Conservation (phyloP, 1,140 invertebrate species). For the Drosophila repletoides region DNA sequence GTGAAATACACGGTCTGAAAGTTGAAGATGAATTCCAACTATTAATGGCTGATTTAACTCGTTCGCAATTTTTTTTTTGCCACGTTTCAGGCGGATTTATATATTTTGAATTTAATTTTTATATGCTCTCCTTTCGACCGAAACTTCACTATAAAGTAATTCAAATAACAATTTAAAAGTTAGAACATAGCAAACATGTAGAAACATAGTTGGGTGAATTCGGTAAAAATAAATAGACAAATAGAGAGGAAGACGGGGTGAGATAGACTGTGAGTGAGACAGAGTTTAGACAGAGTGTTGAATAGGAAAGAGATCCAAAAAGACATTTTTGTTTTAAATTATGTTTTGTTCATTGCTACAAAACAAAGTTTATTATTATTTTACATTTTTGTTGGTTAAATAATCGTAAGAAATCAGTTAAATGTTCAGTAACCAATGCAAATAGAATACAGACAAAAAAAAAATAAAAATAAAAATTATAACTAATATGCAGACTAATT, state of each 20-base stretch:
- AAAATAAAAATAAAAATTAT: slow-evolving; percentile 26
- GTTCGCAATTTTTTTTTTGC: no score
- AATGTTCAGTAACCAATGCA: slow-evolving; percentile 60
- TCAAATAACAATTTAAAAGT: no score
- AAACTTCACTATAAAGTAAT: no score
- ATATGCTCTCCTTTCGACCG: no score
- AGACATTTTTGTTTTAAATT: slow-evolving; percentile 79
- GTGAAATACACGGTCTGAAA: no score
- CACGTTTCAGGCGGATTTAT: no score
- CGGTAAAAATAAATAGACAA: slow-evolving; percentile 13
- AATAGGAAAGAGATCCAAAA: slow-evolving; percentile 76
- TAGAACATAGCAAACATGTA: no score
- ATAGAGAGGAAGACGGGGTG: slow-evolving; percentile 7
- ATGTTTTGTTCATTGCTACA: slow-evolving; percentile 55
- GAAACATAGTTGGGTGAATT: no score
- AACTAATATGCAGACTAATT: slow-evolving; percentile 44
- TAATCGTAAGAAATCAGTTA: slow-evolving; percentile 36
- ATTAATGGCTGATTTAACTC: no score
- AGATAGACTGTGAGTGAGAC: slow-evolving; percentile 10
- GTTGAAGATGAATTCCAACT: no score
- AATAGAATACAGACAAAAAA: slow-evolving; percentile 28
- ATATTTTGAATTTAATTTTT: no score
- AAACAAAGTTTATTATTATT: slow-evolving; percentile 52
- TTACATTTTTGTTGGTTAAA: slow-evolving; percentile 56
- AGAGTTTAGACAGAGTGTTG: slow-evolving; percentile 7